These are phyloP conservation scores for Sycobia sp. DNA, from an alignment of 1,140 invertebrate genomes.

Conservation along the genomic window DNA sequence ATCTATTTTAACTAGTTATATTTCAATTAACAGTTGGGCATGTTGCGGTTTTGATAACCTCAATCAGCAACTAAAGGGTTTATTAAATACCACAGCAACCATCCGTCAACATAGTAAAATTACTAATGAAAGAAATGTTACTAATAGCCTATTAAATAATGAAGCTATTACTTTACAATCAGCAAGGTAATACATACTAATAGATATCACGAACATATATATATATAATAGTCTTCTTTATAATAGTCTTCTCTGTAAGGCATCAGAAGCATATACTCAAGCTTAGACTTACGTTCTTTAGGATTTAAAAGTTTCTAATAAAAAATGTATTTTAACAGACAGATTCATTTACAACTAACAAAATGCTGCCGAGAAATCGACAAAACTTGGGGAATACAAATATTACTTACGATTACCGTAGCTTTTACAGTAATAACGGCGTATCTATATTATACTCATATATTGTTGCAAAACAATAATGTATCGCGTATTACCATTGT, in stretches of 20 bases:
- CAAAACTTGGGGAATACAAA: constrained; percentile 38
- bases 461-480: background rate
- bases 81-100: background rate
- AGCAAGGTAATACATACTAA: background rate
- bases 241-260: no score
- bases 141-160: background rate
- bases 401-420: constrained; percentile 34
- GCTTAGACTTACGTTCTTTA: no score
- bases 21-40: background rate
- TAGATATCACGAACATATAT: no score
- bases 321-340: constrained; percentile 32
- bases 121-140: no score
- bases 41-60: background rate
- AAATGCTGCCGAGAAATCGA: constrained; percentile 31
- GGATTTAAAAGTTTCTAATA: no score
- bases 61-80: background rate
- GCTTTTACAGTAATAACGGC: constrained; percentile 35
- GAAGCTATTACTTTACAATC: background rate
- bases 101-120: constrained; percentile 29
- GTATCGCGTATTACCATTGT: background rate
- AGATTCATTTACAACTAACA: constrained; percentile 41
- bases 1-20: no score
- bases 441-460: constrained; percentile 37
- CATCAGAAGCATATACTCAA: no score
- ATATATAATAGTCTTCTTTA: no score